Evolutionary conservation across 2,797 vertebrate species (phyloP).

Genomic region (Coregonus sp.): DNA sequence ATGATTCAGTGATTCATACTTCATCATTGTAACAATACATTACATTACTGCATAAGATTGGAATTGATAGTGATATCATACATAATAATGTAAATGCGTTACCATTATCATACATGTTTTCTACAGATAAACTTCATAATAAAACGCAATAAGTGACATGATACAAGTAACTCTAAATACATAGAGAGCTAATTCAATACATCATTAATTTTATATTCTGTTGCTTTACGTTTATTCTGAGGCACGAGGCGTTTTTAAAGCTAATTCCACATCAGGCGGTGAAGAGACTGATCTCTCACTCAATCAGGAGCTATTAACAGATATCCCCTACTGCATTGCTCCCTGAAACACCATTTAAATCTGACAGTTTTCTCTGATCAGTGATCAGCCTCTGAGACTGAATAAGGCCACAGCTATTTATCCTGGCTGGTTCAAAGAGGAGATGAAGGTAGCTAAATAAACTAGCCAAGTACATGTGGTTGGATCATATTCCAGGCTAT

Average conservation of each 20-base stretch:
- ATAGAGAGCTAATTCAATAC: too few relatives aligned
- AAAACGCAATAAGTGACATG: not conserved
- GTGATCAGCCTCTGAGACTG: not conserved
- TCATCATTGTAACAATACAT: not conserved
- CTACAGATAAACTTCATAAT: not conserved
- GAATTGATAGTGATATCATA: not conserved
- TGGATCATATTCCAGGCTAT: not conserved
- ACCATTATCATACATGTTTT: too few relatives aligned
- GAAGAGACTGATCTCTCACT: not conserved
- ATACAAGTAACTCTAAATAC: too few relatives aligned
- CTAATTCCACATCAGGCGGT: not conserved
- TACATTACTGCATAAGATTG: not conserved
- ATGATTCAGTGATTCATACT: not conserved
- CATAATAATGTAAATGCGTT: not conserved
- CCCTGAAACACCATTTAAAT: conserved; percentile 3
- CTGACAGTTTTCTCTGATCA: not conserved
- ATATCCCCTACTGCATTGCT: not conserved
- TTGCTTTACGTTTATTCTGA: too few relatives aligned
- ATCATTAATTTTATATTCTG: too few relatives aligned
- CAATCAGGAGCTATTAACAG: not conserved
- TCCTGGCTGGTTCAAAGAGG: not conserved
- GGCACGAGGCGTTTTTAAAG: not conserved
- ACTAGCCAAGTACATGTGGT: not conserved
- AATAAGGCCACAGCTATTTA: not conserved
- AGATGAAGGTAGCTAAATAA: not conserved